A percentile compares a stretch with the other conserved stretches of the same genome.
These are phyloP conservation scores for Tyto alba DNA, from an alignment of 2,113 vertebrate species.

Conservation along the genomic window DNA sequence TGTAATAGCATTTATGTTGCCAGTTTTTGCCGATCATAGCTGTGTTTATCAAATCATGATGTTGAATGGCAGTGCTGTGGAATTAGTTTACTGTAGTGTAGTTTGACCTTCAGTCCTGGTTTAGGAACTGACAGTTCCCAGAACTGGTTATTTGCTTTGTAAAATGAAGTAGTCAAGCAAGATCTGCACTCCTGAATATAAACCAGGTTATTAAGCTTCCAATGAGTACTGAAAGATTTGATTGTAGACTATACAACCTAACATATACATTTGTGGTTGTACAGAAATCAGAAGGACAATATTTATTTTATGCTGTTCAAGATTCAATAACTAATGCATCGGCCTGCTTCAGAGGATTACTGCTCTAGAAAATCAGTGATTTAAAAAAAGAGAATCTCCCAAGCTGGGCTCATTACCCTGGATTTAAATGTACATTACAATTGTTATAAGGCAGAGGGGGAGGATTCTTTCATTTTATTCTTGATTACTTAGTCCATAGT, in stretches of 20 bases:
- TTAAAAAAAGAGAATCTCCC: background rate
- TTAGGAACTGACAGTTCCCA: background rate
- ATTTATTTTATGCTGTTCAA: background rate
- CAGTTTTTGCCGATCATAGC: background rate
- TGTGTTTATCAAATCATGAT: background rate
- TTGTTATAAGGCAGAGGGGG: slow-evolving; percentile 63
- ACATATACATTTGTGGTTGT: background rate
- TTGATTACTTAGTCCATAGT: slow-evolving; percentile 40
- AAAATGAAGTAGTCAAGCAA: background rate
- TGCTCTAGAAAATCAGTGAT: background rate
- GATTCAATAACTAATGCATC: fast-evolving
- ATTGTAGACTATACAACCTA: background rate
- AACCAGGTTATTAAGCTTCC: background rate
- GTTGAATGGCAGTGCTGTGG: background rate
- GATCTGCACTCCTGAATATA: background rate
- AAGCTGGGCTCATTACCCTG: slow-evolving; percentile 42
- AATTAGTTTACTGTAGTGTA: background rate
- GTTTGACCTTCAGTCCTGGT: background rate
- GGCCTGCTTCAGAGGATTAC: background rate
- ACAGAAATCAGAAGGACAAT: background rate
- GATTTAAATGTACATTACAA: slow-evolving; percentile 75
- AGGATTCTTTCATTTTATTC: slow-evolving; percentile 16
- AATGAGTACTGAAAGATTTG: background rate
- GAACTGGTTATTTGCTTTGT: background rate
- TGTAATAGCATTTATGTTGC: background rate